phyloP scores from a whole-genome alignment of 2,113 vertebrate species.

The Piliocolobus tephrosceles region DNA sequence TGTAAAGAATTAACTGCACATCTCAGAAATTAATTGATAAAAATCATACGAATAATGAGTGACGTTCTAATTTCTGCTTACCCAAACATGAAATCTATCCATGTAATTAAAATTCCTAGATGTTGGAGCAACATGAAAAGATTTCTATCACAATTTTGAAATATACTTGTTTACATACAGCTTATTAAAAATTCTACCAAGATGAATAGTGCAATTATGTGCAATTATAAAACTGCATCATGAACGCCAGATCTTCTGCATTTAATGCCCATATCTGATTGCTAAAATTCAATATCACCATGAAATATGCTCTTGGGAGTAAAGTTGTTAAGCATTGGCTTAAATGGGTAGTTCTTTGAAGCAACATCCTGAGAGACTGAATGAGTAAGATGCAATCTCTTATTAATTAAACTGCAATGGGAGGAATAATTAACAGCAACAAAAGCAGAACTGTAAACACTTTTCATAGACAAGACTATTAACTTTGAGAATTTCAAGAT shows the following conservation, averaged over 20 bases:
- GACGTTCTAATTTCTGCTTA: conserved; percentile 67
- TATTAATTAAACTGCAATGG: conserved; percentile 74
- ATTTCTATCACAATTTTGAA: conserved; percentile 71
- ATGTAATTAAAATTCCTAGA: conserved; percentile 62
- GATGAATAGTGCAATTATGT: conserved; percentile 71
- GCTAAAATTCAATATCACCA: conserved; percentile 74
- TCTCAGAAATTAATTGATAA: conserved; percentile 38
- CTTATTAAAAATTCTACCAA: conserved; percentile 72
- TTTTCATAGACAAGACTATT: conserved; percentile 70
- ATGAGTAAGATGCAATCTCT: conserved; percentile 62
- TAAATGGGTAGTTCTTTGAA: conserved; percentile 72
- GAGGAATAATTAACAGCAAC: conserved; percentile 68
- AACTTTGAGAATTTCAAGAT: conserved; percentile 62
- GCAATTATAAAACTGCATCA: conserved; percentile 76
- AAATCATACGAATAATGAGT: conserved; percentile 28
- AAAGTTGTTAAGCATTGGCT: conserved; percentile 54
- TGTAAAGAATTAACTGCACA: neutral
- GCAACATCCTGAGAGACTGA: conserved; percentile 62
- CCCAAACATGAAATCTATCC: conserved; percentile 38
- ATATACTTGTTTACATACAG: conserved; percentile 62
- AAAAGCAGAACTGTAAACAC: conserved; percentile 71
- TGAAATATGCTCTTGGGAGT: conserved; percentile 74
- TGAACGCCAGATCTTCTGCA: conserved; percentile 70
- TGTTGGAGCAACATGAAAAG: conserved; percentile 37
- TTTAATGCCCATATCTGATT: conserved; percentile 80